Evolutionary conservation across 2,113 vertebrate species (phyloP).

Genomic region (Oncorhynchus nerka): DNA sequence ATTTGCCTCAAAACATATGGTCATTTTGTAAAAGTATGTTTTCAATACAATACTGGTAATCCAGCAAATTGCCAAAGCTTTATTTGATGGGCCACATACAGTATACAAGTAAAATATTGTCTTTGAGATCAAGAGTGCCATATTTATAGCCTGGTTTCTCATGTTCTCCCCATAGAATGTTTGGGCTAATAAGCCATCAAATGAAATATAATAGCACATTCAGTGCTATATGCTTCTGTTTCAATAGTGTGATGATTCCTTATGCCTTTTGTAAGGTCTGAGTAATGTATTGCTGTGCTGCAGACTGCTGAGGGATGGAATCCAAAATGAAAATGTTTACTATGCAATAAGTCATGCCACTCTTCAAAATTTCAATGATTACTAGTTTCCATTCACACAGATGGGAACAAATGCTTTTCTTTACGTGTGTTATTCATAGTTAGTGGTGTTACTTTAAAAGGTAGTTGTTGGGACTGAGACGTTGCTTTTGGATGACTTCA

Average conservation of each 20-base stretch:
- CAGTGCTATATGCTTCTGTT: too few relatives aligned
- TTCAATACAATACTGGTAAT: too few relatives aligned
- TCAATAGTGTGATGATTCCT: slow-evolving; percentile 37
- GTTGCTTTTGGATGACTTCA: not conserved
- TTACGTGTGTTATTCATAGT: slow-evolving; percentile 13
- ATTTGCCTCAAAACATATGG: too few relatives aligned
- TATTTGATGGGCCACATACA: too few relatives aligned
- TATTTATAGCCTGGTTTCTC: too few relatives aligned
- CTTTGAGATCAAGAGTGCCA: too few relatives aligned
- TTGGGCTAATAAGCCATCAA: slow-evolving; percentile 28
- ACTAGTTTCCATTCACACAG: slow-evolving; percentile 16
- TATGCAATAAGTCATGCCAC: slow-evolving; percentile 68
- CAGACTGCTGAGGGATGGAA: slow-evolving; percentile 29
- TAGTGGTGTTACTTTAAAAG: slow-evolving; percentile 34
- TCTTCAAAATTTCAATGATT: slow-evolving; percentile 36
- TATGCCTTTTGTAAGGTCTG: slow-evolving; percentile 25
- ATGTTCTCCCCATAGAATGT: slow-evolving; percentile 51
- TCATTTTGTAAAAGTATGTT: too few relatives aligned
- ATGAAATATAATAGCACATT: slow-evolving; percentile 29
- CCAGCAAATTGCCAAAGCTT: too few relatives aligned
- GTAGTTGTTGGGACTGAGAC: not conserved
- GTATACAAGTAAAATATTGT: too few relatives aligned
- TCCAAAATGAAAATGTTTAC: slow-evolving; percentile 53
- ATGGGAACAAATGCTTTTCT: slow-evolving; percentile 27
- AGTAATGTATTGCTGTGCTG: slow-evolving; percentile 37